Percentiles rank a stretch among this genome's conserved stretches.
Evolutionary conservation across 2,797 vertebrate species (phyloP).

Genomic region (Poeciliopsis presidionis): DNA sequence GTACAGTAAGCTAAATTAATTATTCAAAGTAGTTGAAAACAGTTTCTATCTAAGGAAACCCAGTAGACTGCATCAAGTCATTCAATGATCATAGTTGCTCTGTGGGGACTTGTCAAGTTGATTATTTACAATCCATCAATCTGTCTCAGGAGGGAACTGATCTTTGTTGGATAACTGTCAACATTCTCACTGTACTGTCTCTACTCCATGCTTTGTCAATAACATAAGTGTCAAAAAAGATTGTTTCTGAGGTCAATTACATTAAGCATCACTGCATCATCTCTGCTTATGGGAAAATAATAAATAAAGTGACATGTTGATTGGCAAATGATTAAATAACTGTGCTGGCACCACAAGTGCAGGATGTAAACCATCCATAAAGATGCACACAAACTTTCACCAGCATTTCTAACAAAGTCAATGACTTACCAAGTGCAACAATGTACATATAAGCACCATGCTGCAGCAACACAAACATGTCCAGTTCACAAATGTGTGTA

Average conservation of each 20-base stretch:
- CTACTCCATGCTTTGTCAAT: constrained; percentile 66
- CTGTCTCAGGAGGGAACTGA: constrained; percentile 33
- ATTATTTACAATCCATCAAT: constrained; percentile 23
- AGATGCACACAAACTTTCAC: constrained; percentile 16
- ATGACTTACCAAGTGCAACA: constrained; percentile 30
- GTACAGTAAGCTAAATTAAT: no score
- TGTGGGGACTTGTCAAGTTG: constrained; percentile 32
- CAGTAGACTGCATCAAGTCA: no score
- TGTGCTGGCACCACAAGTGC: constrained; percentile 33
- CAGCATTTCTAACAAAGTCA: constrained; percentile 33
- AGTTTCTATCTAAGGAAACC: no score
- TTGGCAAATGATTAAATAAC: constrained; percentile 47
- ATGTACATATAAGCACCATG: constrained; percentile 26
- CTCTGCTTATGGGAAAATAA: constrained; percentile 48
- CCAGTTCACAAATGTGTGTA: not conserved
- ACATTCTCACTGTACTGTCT: constrained; percentile 15
- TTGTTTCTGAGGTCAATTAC: constrained; percentile 33
- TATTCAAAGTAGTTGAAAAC: no score
- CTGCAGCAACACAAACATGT: constrained; percentile 31
- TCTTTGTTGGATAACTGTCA: constrained; percentile 42
- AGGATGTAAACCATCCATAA: constrained; percentile 18
- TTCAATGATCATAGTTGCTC: constrained; percentile 2
- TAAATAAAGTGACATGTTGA: constrained; percentile 53
- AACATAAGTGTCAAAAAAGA: constrained; percentile 36
- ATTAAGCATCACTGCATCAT: constrained; percentile 37